A percentile compares a stretch with the other conserved stretches of the same genome.
phyloP scores from a whole-genome alignment of 2,797 vertebrate species.

The Melanotaenia nigrans region DNA sequence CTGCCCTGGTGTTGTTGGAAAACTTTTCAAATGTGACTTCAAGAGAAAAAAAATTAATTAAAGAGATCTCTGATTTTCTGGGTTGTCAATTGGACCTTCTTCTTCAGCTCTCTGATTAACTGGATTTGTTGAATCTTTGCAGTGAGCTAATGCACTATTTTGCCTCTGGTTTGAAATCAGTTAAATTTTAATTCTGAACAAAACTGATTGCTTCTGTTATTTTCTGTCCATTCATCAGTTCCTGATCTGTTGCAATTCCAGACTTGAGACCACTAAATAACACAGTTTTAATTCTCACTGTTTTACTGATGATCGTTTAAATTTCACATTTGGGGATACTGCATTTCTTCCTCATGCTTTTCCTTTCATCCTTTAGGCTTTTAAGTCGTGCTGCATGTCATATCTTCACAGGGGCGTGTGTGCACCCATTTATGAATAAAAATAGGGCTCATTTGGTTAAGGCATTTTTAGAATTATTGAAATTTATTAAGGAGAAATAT shows the following conservation, averaged over 20 bases:
- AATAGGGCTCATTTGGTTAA: background rate
- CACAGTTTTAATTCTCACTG: background rate
- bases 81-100: background rate
- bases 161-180: background rate
- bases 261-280: background rate
- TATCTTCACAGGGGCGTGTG: background rate
- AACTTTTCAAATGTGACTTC: background rate
- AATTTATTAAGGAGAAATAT: background rate
- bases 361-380: background rate
- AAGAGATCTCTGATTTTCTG: background rate
- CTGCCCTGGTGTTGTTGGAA: background rate
- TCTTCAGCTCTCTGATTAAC: background rate
- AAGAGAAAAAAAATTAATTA: background rate
- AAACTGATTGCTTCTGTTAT: background rate
- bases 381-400: background rate
- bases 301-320: background rate
- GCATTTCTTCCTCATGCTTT: background rate
- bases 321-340: background rate
- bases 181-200: background rate
- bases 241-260: background rate
- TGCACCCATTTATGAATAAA: background rate
- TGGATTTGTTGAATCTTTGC: background rate
- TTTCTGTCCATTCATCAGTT: background rate
- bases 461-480: too few species aligned
- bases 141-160: too few species aligned